Base-by-base conservation (phyloP, 2,888 invertebrate species). In the Drosophila maculinotata region DNA sequence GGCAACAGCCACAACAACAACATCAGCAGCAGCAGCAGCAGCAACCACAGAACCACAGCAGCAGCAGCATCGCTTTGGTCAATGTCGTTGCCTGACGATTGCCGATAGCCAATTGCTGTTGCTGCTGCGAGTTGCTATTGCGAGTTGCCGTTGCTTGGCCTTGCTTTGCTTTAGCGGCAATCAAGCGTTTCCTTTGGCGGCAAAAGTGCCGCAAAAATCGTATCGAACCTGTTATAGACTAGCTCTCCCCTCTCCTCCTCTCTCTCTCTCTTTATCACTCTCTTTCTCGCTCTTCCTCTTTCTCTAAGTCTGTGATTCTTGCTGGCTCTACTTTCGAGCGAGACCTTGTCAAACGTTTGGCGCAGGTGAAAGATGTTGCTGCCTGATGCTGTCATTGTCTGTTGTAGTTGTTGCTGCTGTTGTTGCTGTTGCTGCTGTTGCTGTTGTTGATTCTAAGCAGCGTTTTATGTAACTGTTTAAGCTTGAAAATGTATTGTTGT, bases 391-490 rank as follows among this genome's bases (percentile, higher is more conserved):
- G 79, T 76, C 73, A 73, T 68, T 76, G 67, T 62, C 39, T 49
- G 20, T 36, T 48, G 33, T 39, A 33, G 12, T 14, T 25, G 2
- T 20, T 57, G 28, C 6, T 57, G 25, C 9, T 69, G 35, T 10
- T 60, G 26, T 4, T 49, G 59, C 26, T 52, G 39, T 36, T 71
- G 52, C 36, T 53, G 41, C 57, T 58, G 39, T 65, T 44, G 30
- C 23, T 53, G 36, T 68, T 38, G 45, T 31, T 45, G 20, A 30
- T 45, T 45, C 31, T 31, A 31, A 20, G 56, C 70, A 53, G 49
- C 76, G 58, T 71, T 83, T 81, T 78, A 81, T 81, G 81, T 81
- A 81, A 81, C 81, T 81, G 84, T 81, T 84, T 69, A 79, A 69
- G 81, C 64, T 73, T 76, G 84, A 84, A 79, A 77, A 70, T 80